Percentiles rank a stretch among this genome's conserved stretches.
These are phyloP conservation scores for Icerya purchasi DNA, from an alignment of 2,888 invertebrate genomes.

Conservation along the genomic window DNA sequence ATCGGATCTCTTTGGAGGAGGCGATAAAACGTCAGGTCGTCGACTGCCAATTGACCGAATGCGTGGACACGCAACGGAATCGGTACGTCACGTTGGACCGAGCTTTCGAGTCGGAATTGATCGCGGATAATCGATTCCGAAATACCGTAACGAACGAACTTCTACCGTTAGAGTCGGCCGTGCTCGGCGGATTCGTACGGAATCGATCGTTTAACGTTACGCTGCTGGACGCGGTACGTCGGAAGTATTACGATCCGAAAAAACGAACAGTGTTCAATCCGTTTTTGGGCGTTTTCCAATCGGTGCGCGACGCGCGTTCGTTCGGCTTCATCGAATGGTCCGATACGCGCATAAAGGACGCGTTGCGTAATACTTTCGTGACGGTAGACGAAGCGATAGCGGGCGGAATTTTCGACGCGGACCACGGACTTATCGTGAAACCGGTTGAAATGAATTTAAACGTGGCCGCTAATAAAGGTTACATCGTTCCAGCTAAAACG, in stretches of 20 bases:
- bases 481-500: constrained; percentile 34
- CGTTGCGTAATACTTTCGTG: constrained; percentile 25
- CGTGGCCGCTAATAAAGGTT: constrained; percentile 59
- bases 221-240: constrained; percentile 47
- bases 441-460: constrained; percentile 46
- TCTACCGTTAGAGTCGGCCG: constrained; percentile 30
- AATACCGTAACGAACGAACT: constrained; percentile 1
- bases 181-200: constrained; percentile 45
- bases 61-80: constrained; percentile 52
- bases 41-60: constrained; percentile 57
- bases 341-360: constrained; percentile 50
- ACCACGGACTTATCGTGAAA: constrained; percentile 42
- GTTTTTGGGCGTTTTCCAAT: constrained; percentile 46
- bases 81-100: constrained; percentile 50
- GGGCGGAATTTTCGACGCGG: constrained; percentile 43
- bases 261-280: constrained; percentile 57
- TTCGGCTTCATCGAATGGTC: constrained; percentile 47
- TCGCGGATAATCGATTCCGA: constrained; percentile 33
- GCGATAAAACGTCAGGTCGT: constrained; percentile 58
- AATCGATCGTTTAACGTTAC: constrained; percentile 47
- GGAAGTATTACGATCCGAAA: constrained; percentile 52
- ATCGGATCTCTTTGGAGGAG: constrained; percentile 47
- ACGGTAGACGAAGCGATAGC: constrained; percentile 47
- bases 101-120: constrained; percentile 44
- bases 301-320: constrained; percentile 51